phyloP scores from a whole-genome alignment of 2,797 vertebrate genomes.

The Hozukius guyotensis region DNA sequence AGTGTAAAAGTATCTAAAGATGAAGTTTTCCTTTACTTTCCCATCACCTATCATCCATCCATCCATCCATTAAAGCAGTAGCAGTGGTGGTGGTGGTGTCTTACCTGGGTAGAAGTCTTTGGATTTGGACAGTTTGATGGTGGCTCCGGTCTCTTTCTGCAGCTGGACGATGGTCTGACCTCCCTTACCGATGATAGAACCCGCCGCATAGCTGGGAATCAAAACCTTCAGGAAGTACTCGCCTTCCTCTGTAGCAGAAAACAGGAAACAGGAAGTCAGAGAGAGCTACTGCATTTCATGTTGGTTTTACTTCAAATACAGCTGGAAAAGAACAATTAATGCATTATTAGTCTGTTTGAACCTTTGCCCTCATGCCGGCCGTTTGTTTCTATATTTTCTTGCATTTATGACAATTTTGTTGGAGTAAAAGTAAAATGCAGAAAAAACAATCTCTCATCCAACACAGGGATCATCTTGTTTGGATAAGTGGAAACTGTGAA shows the following conservation, averaged over 20 bases:
- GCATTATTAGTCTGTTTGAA: not conserved
- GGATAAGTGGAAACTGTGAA: conserved; percentile 40
- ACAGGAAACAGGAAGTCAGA: conserved; percentile 76
- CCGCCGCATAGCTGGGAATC: conserved; percentile 95
- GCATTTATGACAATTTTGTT: not conserved
- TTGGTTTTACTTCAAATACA: conserved; percentile 3
- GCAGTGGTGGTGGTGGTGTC: not conserved
- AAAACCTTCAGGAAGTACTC: conserved; percentile 97
- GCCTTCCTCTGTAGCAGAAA: conserved; percentile 86
- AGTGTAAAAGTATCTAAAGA: not conserved
- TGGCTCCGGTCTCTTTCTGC: conserved; percentile 95
- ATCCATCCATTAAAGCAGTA: not conserved
- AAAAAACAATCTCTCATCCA: not conserved
- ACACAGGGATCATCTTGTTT: not conserved
- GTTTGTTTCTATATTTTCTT: not conserved
- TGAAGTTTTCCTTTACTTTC: not conserved
- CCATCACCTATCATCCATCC: not conserved
- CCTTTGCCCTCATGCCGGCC: conserved; percentile 65
- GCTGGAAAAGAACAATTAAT: not conserved
- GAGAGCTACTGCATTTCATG: conserved; percentile 8
- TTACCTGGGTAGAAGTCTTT: conserved; percentile 97
- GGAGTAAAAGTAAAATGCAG: not conserved
- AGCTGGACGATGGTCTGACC: conserved; percentile 95
- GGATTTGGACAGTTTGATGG: conserved; percentile 96
- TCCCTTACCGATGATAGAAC: conserved; percentile 94